Conservation (phyloP, 2,888 invertebrate genomes). For the Drosophila hamatofila region DNA sequence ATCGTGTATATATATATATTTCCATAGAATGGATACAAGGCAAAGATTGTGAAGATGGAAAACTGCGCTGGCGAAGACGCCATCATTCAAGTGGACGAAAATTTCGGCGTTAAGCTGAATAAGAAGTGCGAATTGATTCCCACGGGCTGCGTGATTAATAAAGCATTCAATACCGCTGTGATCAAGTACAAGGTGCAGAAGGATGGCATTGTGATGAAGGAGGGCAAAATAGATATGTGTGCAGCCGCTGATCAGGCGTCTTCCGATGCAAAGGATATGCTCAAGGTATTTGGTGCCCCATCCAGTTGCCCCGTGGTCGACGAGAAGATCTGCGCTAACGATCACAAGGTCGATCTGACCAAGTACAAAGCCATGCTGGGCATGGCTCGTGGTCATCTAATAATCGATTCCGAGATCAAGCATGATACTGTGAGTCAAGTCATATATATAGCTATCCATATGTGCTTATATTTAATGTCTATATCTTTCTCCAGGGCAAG, state of each 20-base stretch:
- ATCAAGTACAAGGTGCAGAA: constrained; percentile 84
- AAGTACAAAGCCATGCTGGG: constrained; percentile 85
- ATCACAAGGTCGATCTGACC: constrained; percentile 83
- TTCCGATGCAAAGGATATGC: constrained; percentile 72
- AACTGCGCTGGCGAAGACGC: constrained; percentile 82
- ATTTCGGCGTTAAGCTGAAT: constrained; percentile 80
- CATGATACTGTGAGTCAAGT: constrained; percentile 85
- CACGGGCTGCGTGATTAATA: constrained; percentile 84
- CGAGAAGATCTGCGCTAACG: constrained; percentile 84
- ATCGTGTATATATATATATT: neutral
- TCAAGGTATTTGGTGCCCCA: constrained; percentile 84
- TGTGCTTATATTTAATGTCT: neutral
- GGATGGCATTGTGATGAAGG: constrained; percentile 84
- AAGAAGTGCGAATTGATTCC: constrained; percentile 86
- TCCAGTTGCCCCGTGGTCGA: constrained; percentile 85
- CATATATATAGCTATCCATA: neutral
- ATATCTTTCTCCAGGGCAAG: constrained; percentile 75
- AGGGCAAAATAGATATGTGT: constrained; percentile 85
- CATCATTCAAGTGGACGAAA: constrained; percentile 74
- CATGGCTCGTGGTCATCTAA: constrained; percentile 84
- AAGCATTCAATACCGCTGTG: constrained; percentile 84
- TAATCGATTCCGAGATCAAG: constrained; percentile 81
- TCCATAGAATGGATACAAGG: constrained; percentile 83
- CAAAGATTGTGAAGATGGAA: constrained; percentile 78
- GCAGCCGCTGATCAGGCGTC: constrained; percentile 72